These are phyloP conservation scores for Tamias sibiricus DNA, from an alignment of 2,113 vertebrate species.

Conservation along the genomic window DNA sequence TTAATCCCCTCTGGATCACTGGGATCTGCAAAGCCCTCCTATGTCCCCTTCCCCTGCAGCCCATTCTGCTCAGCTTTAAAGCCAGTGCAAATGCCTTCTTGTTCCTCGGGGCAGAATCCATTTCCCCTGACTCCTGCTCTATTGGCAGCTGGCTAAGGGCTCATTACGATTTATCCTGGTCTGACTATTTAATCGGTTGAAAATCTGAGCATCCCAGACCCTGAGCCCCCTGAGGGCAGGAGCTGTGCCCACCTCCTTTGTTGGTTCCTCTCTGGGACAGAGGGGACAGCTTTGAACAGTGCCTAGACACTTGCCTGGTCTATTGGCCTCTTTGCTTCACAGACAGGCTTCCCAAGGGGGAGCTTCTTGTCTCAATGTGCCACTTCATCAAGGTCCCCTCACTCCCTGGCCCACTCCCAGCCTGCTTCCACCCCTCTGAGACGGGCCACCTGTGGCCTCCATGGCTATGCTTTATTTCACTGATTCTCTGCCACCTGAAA, in stretches of 20 bases:
- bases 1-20: not conserved
- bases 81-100: not conserved
- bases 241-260: not conserved
- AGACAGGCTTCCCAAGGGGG: not conserved
- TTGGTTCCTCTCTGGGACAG: not conserved
- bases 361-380: not conserved
- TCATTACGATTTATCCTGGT: not conserved
- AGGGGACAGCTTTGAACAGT: not conserved
- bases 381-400: not conserved
- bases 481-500: not conserved
- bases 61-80: not conserved
- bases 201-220: not conserved
- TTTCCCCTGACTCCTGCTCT: not conserved
- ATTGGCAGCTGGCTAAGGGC: not conserved
- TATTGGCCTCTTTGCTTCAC: not conserved
- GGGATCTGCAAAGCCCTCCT: not conserved
- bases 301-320: not conserved
- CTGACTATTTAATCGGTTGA: not conserved
- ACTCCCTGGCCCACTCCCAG: not conserved
- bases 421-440: not conserved
- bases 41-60: not conserved
- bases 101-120: not conserved
- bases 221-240: not conserved
- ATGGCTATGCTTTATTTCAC: not conserved
- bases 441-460: too few species aligned